Percentiles rank a stretch among this genome's conserved stretches.
Conservation (phyloP, 2,797 vertebrate genomes). For the Urocyon cinereoargenteus region DNA sequence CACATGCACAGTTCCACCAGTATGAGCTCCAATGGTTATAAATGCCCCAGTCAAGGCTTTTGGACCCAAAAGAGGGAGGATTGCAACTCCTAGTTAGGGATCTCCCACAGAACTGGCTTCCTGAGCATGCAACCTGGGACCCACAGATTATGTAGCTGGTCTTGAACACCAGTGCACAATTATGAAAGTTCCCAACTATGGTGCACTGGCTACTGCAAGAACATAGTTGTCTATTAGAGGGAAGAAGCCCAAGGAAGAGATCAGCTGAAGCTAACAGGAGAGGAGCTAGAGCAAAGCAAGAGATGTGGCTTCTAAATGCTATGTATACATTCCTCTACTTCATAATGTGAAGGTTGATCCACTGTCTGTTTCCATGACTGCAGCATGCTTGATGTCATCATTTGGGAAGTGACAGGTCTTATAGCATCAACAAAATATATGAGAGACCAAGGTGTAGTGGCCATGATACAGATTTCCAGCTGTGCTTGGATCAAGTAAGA, state of each 20-base stretch:
- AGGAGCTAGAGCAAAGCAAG: background rate
- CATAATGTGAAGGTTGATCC: background rate
- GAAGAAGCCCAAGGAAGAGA: background rate
- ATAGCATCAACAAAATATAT: constrained; percentile 46
- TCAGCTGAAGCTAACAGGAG: background rate
- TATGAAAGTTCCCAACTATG: background rate
- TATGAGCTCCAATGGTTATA: background rate
- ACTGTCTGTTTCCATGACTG: background rate
- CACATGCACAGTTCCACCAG: background rate
- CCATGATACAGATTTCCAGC: constrained; percentile 86
- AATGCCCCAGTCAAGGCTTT: background rate
- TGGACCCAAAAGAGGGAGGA: background rate
- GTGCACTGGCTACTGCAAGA: background rate
- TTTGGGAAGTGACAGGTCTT: constrained; percentile 47
- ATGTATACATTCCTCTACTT: background rate
- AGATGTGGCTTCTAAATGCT: background rate
- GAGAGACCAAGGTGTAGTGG: constrained; percentile 41
- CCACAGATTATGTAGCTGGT: background rate
- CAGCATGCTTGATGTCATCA: background rate
- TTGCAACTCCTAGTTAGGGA: background rate
- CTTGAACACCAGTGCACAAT: background rate
- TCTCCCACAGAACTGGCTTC: background rate
- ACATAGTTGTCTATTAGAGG: background rate
- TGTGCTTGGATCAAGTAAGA: constrained; percentile 87
- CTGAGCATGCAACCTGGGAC: background rate